A percentile compares a stretch with the other conserved stretches of the same genome.
Evolutionary conservation across 2,113 vertebrate species (phyloP).

Genomic region (Taxidea taxus): DNA sequence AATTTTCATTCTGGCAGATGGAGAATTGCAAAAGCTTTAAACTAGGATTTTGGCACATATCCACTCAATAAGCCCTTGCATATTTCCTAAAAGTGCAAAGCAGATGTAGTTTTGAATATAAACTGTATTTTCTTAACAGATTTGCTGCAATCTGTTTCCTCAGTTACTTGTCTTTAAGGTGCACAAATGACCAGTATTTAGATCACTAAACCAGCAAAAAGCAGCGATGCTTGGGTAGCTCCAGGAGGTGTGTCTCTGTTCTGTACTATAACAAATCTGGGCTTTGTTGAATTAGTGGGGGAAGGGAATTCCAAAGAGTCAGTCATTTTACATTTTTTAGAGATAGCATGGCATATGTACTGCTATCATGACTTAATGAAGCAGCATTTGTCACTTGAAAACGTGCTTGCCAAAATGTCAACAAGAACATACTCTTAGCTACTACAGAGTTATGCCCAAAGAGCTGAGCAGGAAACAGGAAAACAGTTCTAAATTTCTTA

Average conservation of each 20-base stretch:
- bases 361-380: neutral
- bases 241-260: neutral
- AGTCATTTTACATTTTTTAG: conserved; percentile 44
- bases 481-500: neutral
- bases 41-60: neutral
- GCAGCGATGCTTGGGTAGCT: neutral
- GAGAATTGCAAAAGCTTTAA: neutral
- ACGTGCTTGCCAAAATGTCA: conserved; percentile 20
- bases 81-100: conserved; percentile 6
- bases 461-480: neutral
- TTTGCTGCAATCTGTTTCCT: neutral
- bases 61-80: neutral
- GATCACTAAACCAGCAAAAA: neutral
- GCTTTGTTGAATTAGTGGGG: conserved; percentile 38
- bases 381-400: neutral
- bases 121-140: neutral
- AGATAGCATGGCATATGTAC: neutral
- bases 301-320: conserved; percentile 47
- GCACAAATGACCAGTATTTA: neutral
- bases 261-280: neutral
- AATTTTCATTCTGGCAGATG: conserved; percentile 25
- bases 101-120: conserved; percentile 19
- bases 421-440: conserved; percentile 2
- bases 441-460: neutral
- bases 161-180: neutral